Percentiles rank a stretch among this genome's conserved stretches.
Evolutionary conservation across 2,888 invertebrate genomes (phyloP).

Genomic region (Morpho helenor): DNA sequence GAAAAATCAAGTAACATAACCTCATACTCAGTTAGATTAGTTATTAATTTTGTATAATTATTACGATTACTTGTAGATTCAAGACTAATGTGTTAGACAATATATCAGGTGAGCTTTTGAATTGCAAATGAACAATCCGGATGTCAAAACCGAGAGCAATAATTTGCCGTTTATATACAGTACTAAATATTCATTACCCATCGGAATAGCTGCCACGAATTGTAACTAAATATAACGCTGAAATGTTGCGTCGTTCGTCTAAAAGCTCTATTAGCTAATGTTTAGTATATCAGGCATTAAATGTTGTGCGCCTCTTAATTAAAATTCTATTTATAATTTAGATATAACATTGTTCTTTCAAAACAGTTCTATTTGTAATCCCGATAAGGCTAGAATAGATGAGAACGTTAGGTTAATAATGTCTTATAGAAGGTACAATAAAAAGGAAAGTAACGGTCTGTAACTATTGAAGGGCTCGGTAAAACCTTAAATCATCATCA

Average conservation of each 20-base stretch:
- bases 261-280: conserved; percentile 21
- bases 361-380: no score
- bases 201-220: conserved; percentile 20
- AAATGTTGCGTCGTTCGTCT: conserved; percentile 10
- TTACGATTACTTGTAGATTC: conserved; percentile 13
- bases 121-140: conserved; percentile 32
- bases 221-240: conserved; percentile 22
- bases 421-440: no score
- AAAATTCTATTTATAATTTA: background rate
- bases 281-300: conserved; percentile 5
- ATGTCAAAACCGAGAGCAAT: conserved; percentile 33
- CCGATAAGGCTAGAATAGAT: no score
- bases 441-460: no score
- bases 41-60: no score
- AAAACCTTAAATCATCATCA: no score
- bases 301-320: conserved; percentile 1
- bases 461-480: background rate
- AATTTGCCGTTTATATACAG: conserved; percentile 31
- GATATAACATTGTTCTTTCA: no score
- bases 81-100: conserved; percentile 23
- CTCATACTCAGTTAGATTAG: no score
- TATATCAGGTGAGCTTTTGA: conserved; percentile 30
- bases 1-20: no score
- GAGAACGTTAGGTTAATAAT: no score
- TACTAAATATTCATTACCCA: conserved; percentile 32